phyloP scores from a whole-genome alignment of 2,797 vertebrate species.

The Sciurus vulgaris region DNA sequence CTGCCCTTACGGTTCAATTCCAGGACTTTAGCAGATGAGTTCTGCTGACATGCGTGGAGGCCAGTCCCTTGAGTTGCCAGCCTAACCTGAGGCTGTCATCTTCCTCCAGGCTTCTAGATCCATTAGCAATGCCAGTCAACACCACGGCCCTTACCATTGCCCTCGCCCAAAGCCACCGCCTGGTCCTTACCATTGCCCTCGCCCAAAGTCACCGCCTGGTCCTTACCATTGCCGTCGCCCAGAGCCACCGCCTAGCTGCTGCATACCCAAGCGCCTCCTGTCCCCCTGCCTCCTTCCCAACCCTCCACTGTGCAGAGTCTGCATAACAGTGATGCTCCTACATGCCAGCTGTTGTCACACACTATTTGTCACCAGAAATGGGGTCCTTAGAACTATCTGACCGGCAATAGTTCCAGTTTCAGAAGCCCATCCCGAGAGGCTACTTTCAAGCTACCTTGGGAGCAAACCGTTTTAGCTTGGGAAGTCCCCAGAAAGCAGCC shows the following conservation, averaged over 20 bases:
- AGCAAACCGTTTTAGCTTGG: background rate
- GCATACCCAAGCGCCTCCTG: rapidly evolving
- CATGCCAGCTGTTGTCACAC: background rate
- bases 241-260: rapidly evolving
- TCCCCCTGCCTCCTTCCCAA: background rate
- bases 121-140: background rate
- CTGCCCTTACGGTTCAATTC: background rate
- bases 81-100: background rate
- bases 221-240: background rate
- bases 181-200: rapidly evolving
- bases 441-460: background rate
- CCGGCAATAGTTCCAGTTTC: too few species aligned
- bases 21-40: background rate
- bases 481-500: background rate
- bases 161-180: rapidly evolving
- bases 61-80: background rate
- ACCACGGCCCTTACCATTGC: background rate
- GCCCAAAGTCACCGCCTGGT: too few species aligned
- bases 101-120: background rate
- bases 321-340: rapidly evolving
- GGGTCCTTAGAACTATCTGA: background rate
- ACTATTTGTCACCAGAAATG: background rate
- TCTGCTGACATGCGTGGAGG: background rate
- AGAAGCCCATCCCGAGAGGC: background rate
- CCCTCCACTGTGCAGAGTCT: background rate